Evolutionary conservation across 2,888 invertebrate species (phyloP), one percentile per base, ranked within the genome.

Genomic region (Tiliacea citrago): DNA sequence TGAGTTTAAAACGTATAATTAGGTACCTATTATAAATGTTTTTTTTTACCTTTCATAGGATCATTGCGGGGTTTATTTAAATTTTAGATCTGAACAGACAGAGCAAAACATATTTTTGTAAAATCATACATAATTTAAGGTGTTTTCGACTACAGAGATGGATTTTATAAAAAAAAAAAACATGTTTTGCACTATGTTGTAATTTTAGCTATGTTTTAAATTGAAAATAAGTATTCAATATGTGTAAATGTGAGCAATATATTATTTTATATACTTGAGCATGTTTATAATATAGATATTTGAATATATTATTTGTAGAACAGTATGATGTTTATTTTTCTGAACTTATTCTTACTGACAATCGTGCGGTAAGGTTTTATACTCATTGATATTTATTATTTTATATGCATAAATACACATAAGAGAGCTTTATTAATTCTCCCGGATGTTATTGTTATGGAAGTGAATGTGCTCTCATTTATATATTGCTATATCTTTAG

Each of bases 231-330:
- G 18, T 45, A 58, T 61, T 51, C 9, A 49, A 61, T 42, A 61
- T 24, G 1, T 45, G 29, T 53, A 16, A n/a, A 82, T 42, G 42
- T 85, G 83, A 86, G 80, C 76, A 75, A 83, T 77, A 74, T 63
- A 76, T 76, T 73, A 73, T 49, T 63, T 70, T 61, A 70, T 57
- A 75, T 47, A 68, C 73, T 84, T 84, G 86, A 84, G 86, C 86
- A 84, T 84, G 71, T 74, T 62, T 65, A 63, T 75, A 77, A 51
- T 68, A 69, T 57, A 65, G 16, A 62, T 67, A 72, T 73, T 66
- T 24, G 39, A 55, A 55, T 80, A 66, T 77, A 55, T 62, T 81
- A 81, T 74, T 63, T 51, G 45, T 60, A 49, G 60, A 77, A 77
- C 58, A n/a, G 69, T 62, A 18, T 53, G 35, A 13, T 53, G 49